Evolutionary conservation across 2,797 vertebrate genomes (phyloP).

Genomic region (Peromyscus attwateri): DNA sequence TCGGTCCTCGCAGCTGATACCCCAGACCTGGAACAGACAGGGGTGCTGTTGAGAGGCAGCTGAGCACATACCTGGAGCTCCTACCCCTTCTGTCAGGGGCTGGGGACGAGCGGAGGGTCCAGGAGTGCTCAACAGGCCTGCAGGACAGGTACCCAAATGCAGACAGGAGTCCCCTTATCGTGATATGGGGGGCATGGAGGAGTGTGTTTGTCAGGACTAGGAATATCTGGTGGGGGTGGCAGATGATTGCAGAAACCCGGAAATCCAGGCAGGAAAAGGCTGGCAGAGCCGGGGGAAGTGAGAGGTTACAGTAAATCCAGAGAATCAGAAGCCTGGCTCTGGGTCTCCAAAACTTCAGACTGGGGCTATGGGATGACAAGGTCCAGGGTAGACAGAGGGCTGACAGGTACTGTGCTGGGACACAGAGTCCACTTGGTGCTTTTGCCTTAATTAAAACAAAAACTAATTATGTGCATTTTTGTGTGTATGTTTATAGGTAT

Average conservation of each 20-base stretch:
- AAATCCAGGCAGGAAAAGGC: neutral
- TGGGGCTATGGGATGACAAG: neutral
- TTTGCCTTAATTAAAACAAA: neutral
- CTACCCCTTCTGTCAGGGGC: neutral
- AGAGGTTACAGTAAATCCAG: neutral
- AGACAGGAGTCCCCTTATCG: neutral
- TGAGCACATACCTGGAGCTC: neutral
- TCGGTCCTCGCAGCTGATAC: conserved; percentile 93
- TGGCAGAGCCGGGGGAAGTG: fast-evolving
- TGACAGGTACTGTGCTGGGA: fast-evolving
- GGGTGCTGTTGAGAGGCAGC: neutral
- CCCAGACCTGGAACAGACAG: conserved; percentile 92
- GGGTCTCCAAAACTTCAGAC: neutral
- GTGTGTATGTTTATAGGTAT: neutral
- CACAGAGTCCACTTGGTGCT: neutral
- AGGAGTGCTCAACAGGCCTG: neutral
- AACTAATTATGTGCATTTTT: neutral
- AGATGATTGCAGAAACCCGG: neutral
- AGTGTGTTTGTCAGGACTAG: fast-evolving
- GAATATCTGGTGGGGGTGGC: fast-evolving
- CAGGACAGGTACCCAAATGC: neutral
- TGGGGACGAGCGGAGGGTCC: fast-evolving
- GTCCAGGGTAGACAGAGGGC: neutral
- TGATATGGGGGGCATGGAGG: fast-evolving
- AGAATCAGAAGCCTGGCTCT: neutral